Evolutionary conservation across 2,113 vertebrate species (phyloP).

Genomic region (Dasypus novemcinctus): DNA sequence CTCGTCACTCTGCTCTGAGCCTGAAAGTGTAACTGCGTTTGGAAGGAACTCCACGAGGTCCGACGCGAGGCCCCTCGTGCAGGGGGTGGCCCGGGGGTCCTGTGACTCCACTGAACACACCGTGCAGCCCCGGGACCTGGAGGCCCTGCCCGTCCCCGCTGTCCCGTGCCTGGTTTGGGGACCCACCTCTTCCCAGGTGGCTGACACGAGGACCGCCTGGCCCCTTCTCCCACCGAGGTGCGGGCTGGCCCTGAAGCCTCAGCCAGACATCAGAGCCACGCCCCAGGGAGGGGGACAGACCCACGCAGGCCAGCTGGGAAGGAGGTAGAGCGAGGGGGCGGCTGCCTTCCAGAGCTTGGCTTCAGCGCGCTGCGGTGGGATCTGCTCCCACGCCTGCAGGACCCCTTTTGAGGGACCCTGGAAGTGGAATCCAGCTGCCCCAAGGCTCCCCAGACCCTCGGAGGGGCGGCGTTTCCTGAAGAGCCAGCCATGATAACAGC

Average conservation of each 20-base stretch:
- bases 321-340: no score
- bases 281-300: background rate
- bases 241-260: background rate
- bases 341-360: background rate
- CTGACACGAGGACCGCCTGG: background rate
- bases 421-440: background rate
- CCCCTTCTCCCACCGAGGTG: background rate
- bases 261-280: background rate
- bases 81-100: background rate
- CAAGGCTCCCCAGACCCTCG: background rate
- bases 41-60: background rate
- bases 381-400: background rate
- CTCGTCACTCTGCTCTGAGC: background rate
- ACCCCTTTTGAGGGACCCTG: background rate
- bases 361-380: background rate
- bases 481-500: background rate
- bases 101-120: fast-evolving
- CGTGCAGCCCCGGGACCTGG: background rate
- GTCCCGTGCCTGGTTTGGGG: background rate
- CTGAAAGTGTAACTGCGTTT: background rate
- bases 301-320: fast-evolving
- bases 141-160: background rate
- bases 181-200: background rate
- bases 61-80: background rate
- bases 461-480: background rate